Conservation (phyloP, 2,113 vertebrate species). For the Girardinichthys multiradiatus region DNA sequence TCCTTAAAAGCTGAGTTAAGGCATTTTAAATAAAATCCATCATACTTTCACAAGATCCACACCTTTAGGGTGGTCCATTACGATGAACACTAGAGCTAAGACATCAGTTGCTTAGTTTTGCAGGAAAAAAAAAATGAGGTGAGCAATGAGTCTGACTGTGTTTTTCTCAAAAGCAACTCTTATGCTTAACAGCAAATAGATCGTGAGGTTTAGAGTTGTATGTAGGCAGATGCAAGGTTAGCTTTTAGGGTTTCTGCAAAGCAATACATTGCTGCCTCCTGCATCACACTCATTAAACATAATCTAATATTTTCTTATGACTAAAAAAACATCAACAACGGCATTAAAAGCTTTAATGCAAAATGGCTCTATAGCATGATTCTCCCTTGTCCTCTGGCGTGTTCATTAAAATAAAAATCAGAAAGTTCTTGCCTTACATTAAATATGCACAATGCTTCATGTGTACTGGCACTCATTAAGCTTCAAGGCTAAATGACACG, state of each 20-base stretch:
- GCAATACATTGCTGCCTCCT: not conserved
- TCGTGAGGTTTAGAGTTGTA: not conserved
- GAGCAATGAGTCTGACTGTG: not conserved
- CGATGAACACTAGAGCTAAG: not conserved
- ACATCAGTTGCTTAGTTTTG: conserved; percentile 2
- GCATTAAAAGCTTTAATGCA: not conserved
- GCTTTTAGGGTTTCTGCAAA: conserved; percentile 9
- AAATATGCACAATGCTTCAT: conserved; percentile 36
- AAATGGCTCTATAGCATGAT: conserved; percentile 4
- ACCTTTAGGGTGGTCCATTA: not conserved
- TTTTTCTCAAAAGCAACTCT: not conserved
- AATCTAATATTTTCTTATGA: not conserved
- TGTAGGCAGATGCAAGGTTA: not conserved
- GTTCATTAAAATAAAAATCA: conserved; percentile 29
- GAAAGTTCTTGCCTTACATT: conserved; percentile 7
- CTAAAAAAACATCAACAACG: not conserved
- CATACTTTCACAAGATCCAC: not conserved
- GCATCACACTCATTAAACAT: not conserved
- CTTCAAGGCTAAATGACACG: conserved; percentile 43
- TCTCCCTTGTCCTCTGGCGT: not conserved
- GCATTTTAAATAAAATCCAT: not conserved
- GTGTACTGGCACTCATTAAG: conserved; percentile 38
- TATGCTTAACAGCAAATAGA: not conserved
- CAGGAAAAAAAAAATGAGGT: not conserved
- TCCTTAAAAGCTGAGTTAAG: not conserved